phyloP scores from a whole-genome alignment of 2,113 vertebrate genomes.

The Lepisosteus osseus region DNA sequence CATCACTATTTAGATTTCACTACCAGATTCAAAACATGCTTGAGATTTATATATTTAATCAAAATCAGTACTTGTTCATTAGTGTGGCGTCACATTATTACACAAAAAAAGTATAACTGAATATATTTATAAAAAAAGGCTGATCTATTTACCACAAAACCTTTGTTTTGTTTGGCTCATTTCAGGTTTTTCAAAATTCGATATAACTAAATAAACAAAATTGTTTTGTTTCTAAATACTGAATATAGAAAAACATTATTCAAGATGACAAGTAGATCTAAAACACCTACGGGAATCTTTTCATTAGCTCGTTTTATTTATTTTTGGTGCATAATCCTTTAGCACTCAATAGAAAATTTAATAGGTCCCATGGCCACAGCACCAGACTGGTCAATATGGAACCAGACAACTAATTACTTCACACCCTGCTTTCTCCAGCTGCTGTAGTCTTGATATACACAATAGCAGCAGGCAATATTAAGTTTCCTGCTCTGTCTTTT shows the following conservation, averaged over 20 bases:
- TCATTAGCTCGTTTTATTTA: conserved; percentile 70
- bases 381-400: conserved; percentile 69
- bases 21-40: too few relatives aligned
- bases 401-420: conserved; percentile 72
- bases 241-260: background rate
- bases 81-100: too few relatives aligned
- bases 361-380: conserved; percentile 64
- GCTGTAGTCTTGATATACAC: conserved; percentile 62
- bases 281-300: conserved; percentile 44
- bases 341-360: conserved; percentile 72
- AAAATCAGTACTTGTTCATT: too few relatives aligned
- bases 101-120: too few relatives aligned
- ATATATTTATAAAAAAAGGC: too few relatives aligned
- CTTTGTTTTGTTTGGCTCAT: too few relatives aligned
- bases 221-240: background rate
- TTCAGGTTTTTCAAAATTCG: too few relatives aligned
- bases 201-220: background rate
- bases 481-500: conserved; percentile 62
- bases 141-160: too few relatives aligned
- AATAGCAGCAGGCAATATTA: conserved; percentile 61
- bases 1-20: too few relatives aligned
- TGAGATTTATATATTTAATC: too few relatives aligned
- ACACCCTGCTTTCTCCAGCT: conserved; percentile 49
- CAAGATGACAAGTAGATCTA: conserved; percentile 2
- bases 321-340: conserved; percentile 72